Base-by-base conservation (phyloP, 2,113 vertebrate genomes). In the Python bivittatus region DNA sequence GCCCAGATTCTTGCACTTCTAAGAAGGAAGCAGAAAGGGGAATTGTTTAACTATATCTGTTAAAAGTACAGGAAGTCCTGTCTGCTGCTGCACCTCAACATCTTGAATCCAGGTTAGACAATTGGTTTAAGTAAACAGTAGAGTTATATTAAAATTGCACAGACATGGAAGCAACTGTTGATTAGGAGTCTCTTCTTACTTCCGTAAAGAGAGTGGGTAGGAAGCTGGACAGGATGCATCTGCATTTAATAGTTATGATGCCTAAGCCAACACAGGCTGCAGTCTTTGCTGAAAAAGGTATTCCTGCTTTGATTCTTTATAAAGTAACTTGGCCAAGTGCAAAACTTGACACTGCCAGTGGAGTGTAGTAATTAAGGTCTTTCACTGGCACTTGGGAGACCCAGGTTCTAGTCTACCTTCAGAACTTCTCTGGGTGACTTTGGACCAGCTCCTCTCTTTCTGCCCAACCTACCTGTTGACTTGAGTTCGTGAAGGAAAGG, bases 181-280 rank as follows among this genome's bases (percentile, higher is more conserved):
- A 53, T 58, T 25, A 61, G 29, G 29, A 88, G 27, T 17, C 56
- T 60, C 42, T 92, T 92, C 87, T 56, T 83, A 11, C 79, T 92
- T 89, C 91, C 91, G 60, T 84, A 64, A 89, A 79, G 20, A 92
- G 29, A 23, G 2, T 58, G 25, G 22, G 6, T 60, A 9, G 86
- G 91, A 60, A 84, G 72, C 23, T 53, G 72, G 23, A 6, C 72
- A 92, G 91, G 87, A 92, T 92, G 87, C 91, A 92, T 56, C 87
- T 88, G 91, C 15, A 12, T 15, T 29, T 57, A 88, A 57, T 92
- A 44, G 86, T 38, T 29, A 58, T 48, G 29, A 88, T 52, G 12
- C 27, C 25, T 23, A 10, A 12, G 25, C 38, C 9, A 79, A 44
- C 86, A 53, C 11, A 60, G 27, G 68, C 56, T 17, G 86, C 42